phyloP scores from a whole-genome alignment of 2,113 vertebrate species.

The Galemys pyrenaicus region DNA sequence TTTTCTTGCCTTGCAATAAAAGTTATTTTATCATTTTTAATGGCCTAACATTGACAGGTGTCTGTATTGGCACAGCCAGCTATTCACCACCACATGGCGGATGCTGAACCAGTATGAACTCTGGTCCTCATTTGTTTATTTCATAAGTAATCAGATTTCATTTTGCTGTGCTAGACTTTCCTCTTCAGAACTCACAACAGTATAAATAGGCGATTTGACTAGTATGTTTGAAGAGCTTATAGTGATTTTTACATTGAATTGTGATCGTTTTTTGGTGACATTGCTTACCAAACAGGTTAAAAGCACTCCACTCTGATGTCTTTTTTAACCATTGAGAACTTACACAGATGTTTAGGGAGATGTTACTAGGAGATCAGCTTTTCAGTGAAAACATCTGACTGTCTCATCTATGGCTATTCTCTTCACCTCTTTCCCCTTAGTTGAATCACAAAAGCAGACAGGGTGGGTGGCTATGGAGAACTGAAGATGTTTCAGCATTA shows the following conservation, averaged over 20 bases:
- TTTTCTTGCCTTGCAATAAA: background rate
- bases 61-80: conserved; percentile 20
- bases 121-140: background rate
- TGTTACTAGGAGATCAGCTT: conserved; percentile 21
- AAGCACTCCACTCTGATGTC: background rate
- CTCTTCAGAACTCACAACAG: background rate
- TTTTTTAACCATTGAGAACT: conserved; percentile 13
- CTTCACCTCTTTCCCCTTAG: background rate
- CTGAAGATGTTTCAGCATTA: conserved; percentile 42
- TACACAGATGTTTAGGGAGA: conserved; percentile 3
- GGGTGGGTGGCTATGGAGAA: background rate
- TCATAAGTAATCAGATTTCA: conserved; percentile 39
- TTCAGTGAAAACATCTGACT: background rate
- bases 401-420: conserved; percentile 11
- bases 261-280: background rate
- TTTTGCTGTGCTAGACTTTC: background rate
- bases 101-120: background rate
- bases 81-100: background rate
- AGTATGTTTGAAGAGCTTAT: conserved; percentile 13
- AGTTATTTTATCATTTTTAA: conserved; percentile 45
- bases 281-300: conserved; percentile 14
- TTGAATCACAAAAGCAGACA: conserved; percentile 35
- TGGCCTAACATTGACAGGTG: conserved; percentile 14
- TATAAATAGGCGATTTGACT: background rate
- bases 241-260: conserved; percentile 57